These are phyloP conservation scores for Drosophila hydei DNA, from an alignment of 1,140 invertebrate genomes.

Conservation along the genomic window DNA sequence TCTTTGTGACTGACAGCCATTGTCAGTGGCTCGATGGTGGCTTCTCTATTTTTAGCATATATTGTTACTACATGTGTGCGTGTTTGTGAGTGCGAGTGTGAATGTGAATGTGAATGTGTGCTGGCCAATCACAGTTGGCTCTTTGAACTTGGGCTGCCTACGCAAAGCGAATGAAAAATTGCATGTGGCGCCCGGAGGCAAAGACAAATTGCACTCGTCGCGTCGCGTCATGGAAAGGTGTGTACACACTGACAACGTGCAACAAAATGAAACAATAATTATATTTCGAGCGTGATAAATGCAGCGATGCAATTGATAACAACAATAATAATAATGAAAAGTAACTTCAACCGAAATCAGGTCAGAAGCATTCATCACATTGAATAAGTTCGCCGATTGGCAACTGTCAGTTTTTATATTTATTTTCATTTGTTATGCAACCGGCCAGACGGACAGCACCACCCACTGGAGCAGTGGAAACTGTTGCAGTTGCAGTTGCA, in stretches of 20 bases:
- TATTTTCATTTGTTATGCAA: conserved; percentile 66
- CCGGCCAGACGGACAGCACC: too few species aligned
- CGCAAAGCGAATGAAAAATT: conserved; percentile 59
- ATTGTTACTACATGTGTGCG: background rate
- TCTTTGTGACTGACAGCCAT: background rate
- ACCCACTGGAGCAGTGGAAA: conserved; percentile 8
- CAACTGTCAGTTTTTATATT: conserved; percentile 75
- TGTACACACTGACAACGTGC: conserved; percentile 46
- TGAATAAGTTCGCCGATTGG: conserved; percentile 54
- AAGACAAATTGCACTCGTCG: conserved; percentile 72
- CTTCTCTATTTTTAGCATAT: background rate
- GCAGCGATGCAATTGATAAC: conserved; percentile 65
- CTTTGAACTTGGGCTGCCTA: conserved; percentile 68
- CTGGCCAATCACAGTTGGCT: conserved; percentile 55
- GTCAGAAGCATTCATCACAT: conserved; percentile 71
- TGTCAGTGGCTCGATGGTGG: background rate
- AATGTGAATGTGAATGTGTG: too few species aligned
- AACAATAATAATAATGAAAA: conserved; percentile 45
- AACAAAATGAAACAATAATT: conserved; percentile 44
- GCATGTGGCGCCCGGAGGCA: conserved; percentile 70
- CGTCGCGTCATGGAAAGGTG: conserved; percentile 69
- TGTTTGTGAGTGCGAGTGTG: too few species aligned
- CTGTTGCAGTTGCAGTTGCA: background rate
- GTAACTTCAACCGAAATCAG: conserved; percentile 47
- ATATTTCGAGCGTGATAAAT: conserved; percentile 37